phyloP scores from a whole-genome alignment of 2,113 vertebrate genomes.

The Prinia subflava region DNA sequence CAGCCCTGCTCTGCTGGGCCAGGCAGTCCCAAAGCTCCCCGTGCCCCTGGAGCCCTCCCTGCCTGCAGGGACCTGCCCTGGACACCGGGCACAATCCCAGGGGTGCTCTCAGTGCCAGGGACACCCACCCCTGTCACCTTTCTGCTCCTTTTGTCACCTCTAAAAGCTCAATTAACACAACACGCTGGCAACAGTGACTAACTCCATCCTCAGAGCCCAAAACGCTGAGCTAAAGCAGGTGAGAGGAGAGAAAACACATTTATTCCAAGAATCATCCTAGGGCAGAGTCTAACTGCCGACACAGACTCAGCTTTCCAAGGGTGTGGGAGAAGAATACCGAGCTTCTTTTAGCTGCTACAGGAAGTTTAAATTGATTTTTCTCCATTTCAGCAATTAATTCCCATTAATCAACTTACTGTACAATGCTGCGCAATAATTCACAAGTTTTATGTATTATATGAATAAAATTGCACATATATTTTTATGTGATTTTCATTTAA shows the following conservation, averaged over 20 bases:
- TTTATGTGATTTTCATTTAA: conserved; percentile 73
- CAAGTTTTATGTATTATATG: conserved; percentile 59
- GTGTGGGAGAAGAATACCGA: neutral
- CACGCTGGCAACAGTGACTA: fast-evolving
- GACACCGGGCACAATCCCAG: fast-evolving
- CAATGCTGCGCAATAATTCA: conserved; percentile 54
- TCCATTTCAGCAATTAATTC: conserved; percentile 57
- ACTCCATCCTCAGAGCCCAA: neutral
- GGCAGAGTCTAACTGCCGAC: neutral
- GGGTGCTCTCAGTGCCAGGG: neutral
- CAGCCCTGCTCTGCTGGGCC: neutral
- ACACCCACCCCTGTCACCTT: neutral
- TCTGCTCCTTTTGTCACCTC: neutral
- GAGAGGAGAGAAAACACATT: neutral
- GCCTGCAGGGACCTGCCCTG: neutral
- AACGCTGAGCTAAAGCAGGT: neutral
- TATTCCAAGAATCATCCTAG: neutral
- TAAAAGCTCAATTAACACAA: fast-evolving
- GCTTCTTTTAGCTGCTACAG: neutral
- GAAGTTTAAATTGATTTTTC: conserved; percentile 51
- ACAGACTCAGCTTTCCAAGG: neutral
- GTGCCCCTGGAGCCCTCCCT: neutral
- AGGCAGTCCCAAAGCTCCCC: neutral
- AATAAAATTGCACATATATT: conserved; percentile 70
- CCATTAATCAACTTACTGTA: conserved; percentile 55